Evolutionary conservation across 1,140 invertebrate species (phyloP), one percentile per base, ranked within the genome.

Genomic region (Sitobion miscanthi): DNA sequence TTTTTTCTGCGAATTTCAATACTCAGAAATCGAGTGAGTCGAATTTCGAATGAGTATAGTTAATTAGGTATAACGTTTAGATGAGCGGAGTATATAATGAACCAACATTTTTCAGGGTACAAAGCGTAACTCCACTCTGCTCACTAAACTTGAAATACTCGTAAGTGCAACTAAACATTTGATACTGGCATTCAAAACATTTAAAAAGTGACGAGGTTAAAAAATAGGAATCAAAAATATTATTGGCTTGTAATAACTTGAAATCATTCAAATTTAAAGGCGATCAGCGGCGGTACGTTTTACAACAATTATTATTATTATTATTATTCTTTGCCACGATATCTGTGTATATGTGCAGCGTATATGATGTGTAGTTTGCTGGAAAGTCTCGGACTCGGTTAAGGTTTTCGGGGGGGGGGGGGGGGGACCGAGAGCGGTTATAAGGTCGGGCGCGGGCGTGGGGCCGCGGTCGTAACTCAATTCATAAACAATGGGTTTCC

Each of bases 401-500:
- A 83, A 49, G 47, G 86, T 87, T 87, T 87, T 87, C 85, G 86
- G 86, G 14, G 23, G 5, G 47, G 0, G 86, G 86, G 86, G 14
- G 23, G 5, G 47, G 0, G 86, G 30, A 86, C 86, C 45, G 47
- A 87, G 47, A 87, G 45, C 23, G 23, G 83, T 25, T 49, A 30
- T 87, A 20, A 30, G 86, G 86, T 87, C 30, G 47, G 25, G 42
- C 17, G 17, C 45, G 85, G 45, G 25, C 11, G 85, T 49, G 85
- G 45, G 23, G 47, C 20, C 47, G 47, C 86, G 86, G 86, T 87
- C 86, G 86, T 87, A 87, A 87, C 86, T 87, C 86, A 87, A 87
- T 87, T 87, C 86, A 49, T 87, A 87, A 87, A 87, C 86, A 87
- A 87, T 87, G n/a, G 86, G 86, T 87, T 87, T 87, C 86, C 20